These are phyloP conservation scores for Poeciliopsis paucimaculata DNA, from an alignment of 2,797 vertebrate species.

Conservation along the genomic window DNA sequence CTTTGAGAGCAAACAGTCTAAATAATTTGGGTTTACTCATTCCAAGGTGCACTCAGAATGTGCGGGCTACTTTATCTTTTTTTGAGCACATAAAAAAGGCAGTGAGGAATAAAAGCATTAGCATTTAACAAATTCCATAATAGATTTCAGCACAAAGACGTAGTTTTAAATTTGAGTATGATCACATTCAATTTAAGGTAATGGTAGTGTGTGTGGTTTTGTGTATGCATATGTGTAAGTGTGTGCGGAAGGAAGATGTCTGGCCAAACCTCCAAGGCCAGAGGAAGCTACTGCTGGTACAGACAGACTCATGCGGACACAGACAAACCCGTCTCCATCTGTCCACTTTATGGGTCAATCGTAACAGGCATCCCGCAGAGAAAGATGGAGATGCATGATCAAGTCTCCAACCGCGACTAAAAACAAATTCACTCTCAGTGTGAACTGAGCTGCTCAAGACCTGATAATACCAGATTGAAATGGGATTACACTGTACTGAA, in stretches of 20 bases:
- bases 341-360: conserved; percentile 67
- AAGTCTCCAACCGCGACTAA: conserved; percentile 34
- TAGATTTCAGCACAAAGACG: background rate
- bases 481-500: conserved; percentile 57
- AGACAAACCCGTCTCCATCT: conserved; percentile 68
- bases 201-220: background rate
- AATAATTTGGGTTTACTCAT: conserved; percentile 48
- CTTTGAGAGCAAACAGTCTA: conserved; percentile 26
- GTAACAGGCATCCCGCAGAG: conserved; percentile 61
- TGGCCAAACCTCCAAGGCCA: conserved; percentile 64
- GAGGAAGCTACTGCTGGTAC: conserved; percentile 55
- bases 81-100: background rate
- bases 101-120: background rate
- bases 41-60: conserved; percentile 39
- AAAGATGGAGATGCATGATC: conserved; percentile 38
- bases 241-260: conserved; percentile 18
- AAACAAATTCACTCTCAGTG: conserved; percentile 40
- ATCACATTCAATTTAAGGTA: background rate
- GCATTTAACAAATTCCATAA: background rate
- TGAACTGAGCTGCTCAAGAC: conserved; percentile 52
- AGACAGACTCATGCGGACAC: conserved; percentile 61
- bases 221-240: conserved; percentile 11
- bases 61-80: conserved; percentile 18
- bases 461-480: conserved; percentile 65
- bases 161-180: background rate